Base-by-base conservation (phyloP, 2,888 invertebrate genomes). In the Meteorus cinctellus region DNA sequence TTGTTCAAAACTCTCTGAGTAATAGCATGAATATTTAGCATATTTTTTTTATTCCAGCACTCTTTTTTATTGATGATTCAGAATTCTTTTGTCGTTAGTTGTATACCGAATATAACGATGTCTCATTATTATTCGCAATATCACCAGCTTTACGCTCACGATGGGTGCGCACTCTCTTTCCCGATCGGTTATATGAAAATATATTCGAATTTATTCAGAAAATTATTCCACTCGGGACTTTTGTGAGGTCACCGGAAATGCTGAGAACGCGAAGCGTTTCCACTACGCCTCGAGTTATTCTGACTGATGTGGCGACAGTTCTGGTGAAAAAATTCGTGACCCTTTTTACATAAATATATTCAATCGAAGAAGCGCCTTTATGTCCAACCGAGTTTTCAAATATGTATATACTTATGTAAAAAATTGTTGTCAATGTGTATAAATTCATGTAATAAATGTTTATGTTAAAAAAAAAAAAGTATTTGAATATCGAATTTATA, bases 271-370 rank as follows among this genome's bases (percentile, higher is more conserved):
- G 72, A 74, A 74, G 71, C 60, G 12, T 34, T 71, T 65, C 19
- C 36, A 27, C 24, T 36, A 27, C 34, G 34, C 72, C 45, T 68
- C 71, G 68, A 77, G 72, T 75, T 77, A 77, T 77, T 73, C 75
- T 65, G 75, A 75, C 69, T 67, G 45, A 72, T 69, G 75, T 77
- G 65, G 63, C 72, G 72, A 70, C 65, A 75, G 66, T 51, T 62
- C 29, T 65, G 66, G 73, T 74, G 80, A 78, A 55, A 82, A 83
- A 83, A 82, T 82, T 80, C 80, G 69, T 79, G 69, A 68, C 79
- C 77, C 81, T 81, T 80, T 84, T 84, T 84, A 81, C 84, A 82
- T 84, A 86, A 86, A 80, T 81, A 79, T 77, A 86, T 85, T 85
- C 83, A 82, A 84, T 83, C 81, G 83, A 77, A 82, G 19, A 82